Evolutionary conservation across 2,888 invertebrate genomes (phyloP).

Genomic region (Eurytoma californica): DNA sequence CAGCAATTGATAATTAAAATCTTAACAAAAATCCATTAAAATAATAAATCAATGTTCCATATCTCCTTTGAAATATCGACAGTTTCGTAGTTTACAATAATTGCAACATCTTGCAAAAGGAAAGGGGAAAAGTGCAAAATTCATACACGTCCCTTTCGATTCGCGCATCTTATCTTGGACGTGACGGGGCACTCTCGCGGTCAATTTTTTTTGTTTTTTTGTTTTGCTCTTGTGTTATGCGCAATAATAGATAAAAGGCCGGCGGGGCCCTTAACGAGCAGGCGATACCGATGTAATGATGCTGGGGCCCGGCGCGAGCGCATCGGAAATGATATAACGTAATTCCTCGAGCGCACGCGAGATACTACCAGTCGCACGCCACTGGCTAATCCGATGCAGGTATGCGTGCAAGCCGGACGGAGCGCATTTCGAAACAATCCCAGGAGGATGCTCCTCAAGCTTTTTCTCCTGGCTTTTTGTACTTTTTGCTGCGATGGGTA

Average conservation of each 20-base stretch:
- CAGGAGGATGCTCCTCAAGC: conserved; percentile 28
- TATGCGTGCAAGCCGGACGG: neutral
- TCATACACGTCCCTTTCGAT: too few species aligned
- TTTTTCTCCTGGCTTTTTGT: neutral
- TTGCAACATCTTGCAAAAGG: too few species aligned
- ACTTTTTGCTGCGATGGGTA: neutral
- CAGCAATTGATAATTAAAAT: too few species aligned
- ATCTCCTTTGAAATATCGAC: too few species aligned
- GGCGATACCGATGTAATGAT: conserved; percentile 48
- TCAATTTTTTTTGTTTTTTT: neutral
- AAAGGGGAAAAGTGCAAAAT: too few species aligned
- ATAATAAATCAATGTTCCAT: too few species aligned
- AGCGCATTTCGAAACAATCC: neutral
- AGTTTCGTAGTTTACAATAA: too few species aligned
- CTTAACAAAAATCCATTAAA: too few species aligned
- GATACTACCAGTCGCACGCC: conserved; percentile 6
- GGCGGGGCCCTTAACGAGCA: conserved; percentile 39
- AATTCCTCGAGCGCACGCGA: conserved; percentile 51
- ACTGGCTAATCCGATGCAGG: neutral
- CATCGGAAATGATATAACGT: conserved; percentile 51
- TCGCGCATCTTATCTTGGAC: neutral
- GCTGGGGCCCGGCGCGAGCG: conserved; percentile 8
- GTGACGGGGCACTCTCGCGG: neutral
- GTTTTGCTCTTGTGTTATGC: conserved; percentile 25
- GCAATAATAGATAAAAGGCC: conserved; percentile 46